phyloP scores from a whole-genome alignment of 2,888 invertebrate species.

The Polydesmus complanatus region DNA sequence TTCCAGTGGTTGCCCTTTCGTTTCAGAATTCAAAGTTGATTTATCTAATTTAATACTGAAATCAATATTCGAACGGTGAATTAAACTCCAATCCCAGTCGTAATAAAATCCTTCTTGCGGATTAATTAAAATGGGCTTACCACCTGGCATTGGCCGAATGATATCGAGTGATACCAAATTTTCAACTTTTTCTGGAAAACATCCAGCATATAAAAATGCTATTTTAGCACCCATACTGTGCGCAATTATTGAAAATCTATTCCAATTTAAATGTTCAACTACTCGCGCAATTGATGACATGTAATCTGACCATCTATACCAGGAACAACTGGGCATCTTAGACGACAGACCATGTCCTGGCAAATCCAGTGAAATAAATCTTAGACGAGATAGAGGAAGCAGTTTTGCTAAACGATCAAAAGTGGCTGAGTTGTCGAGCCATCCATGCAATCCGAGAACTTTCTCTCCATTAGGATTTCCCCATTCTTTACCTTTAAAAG shows the following conservation, averaged over 20 bases:
- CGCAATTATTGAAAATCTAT: neutral
- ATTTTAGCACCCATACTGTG: neutral
- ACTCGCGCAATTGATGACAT: neutral
- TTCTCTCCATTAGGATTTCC: constrained; percentile 49
- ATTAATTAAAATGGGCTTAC: neutral
- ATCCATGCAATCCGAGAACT: constrained; percentile 58
- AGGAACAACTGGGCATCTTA: constrained; percentile 37
- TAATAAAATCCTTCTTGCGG: neutral
- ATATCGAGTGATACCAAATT: neutral
- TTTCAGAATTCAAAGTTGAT: neutral
- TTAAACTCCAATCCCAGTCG: neutral
- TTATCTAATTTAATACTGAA: too few relatives aligned
- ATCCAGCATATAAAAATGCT: neutral
- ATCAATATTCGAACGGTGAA: too few relatives aligned
- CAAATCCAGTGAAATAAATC: constrained; percentile 38
- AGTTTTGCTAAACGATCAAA: constrained; percentile 56
- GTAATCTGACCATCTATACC: neutral
- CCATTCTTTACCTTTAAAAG: constrained; percentile 51
- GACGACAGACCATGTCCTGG: constrained; percentile 46
- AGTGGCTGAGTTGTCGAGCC: constrained; percentile 67
- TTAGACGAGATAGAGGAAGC: constrained; percentile 44
- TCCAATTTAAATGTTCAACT: neutral
- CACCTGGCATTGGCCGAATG: neutral
- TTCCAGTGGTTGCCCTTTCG: constrained; percentile 43
- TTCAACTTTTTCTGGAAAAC: neutral